A percentile compares a stretch with the other conserved stretches of the same genome.
phyloP scores from a whole-genome alignment of 2,113 vertebrate species.

The Ariopsis seemanni region DNA sequence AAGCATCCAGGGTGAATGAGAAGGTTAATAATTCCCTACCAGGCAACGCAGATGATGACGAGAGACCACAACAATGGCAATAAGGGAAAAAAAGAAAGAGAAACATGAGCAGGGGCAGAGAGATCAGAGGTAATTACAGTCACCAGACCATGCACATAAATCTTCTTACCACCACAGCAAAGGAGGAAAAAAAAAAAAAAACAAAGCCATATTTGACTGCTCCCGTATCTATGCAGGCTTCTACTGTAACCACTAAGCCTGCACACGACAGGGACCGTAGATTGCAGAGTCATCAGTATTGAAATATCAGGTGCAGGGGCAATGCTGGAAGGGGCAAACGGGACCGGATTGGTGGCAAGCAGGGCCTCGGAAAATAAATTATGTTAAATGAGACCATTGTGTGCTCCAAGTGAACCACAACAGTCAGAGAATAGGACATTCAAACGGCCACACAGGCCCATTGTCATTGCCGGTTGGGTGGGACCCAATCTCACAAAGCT shows the following conservation, averaged over 20 bases:
- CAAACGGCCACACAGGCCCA: slow-evolving; percentile 71
- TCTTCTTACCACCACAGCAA: slow-evolving; percentile 43
- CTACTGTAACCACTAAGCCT: background rate
- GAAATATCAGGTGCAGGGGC: slow-evolving; percentile 32
- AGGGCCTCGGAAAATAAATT: slow-evolving; percentile 62
- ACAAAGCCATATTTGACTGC: slow-evolving; percentile 17
- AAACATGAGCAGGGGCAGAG: background rate
- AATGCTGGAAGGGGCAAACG: slow-evolving; percentile 54
- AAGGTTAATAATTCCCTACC: background rate
- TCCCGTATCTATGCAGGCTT: background rate
- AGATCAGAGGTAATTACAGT: slow-evolving; percentile 48
- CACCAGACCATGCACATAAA: slow-evolving; percentile 35
- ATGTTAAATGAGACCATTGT: slow-evolving; percentile 77
- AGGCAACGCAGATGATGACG: background rate
- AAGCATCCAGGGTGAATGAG: background rate
- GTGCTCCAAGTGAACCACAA: slow-evolving; percentile 75
- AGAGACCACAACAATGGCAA: background rate
- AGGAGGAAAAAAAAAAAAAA: slow-evolving; percentile 39
- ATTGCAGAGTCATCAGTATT: background rate
- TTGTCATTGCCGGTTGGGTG: slow-evolving; percentile 63
- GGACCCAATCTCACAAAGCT: slow-evolving; percentile 41
- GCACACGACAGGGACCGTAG: background rate
- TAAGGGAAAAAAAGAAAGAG: background rate
- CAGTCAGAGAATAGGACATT: slow-evolving; percentile 71
- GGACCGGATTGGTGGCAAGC: slow-evolving; percentile 65